These are phyloP conservation scores for Butorides virescens DNA, from an alignment of 2,113 vertebrate species.

Conservation along the genomic window DNA sequence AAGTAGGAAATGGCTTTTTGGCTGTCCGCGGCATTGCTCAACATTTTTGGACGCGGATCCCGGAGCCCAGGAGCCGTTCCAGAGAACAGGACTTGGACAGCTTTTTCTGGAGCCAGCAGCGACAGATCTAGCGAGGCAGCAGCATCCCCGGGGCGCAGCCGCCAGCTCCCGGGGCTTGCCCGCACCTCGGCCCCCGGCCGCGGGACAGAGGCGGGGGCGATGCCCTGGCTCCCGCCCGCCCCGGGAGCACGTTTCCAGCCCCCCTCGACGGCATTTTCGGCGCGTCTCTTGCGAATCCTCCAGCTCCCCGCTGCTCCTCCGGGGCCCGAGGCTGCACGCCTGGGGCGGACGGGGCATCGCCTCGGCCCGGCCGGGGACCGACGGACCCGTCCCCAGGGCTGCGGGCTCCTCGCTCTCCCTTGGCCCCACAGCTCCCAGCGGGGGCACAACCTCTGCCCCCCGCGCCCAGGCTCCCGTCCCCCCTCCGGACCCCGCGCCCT, in stretches of 20 bases:
- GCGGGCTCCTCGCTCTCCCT: neutral
- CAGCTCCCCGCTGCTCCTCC: neutral
- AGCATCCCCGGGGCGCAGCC: neutral
- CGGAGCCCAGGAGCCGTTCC: constrained; percentile 36
- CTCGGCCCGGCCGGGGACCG: rapidly evolving
- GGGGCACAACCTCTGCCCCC: neutral
- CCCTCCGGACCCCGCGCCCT: neutral
- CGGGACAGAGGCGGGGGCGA: neutral
- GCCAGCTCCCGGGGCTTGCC: neutral
- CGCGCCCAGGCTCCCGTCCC: neutral
- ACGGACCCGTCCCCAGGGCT: neutral
- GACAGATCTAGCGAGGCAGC: neutral
- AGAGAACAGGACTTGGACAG: constrained; percentile 44
- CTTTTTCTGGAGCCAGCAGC: neutral
- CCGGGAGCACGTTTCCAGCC: neutral
- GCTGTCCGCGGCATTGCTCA: constrained; percentile 65
- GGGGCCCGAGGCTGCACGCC: neutral
- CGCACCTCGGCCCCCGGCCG: neutral
- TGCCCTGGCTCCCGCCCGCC: neutral
- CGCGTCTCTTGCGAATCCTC: neutral
- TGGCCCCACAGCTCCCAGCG: neutral
- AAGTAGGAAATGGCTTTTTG: constrained; percentile 76
- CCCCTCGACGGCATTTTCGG: neutral
- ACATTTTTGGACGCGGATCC: constrained; percentile 71
- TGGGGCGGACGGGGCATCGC: neutral